These are phyloP conservation scores for Melanaphis sacchari DNA, from an alignment of 1,140 invertebrate genomes.

Conservation along the genomic window DNA sequence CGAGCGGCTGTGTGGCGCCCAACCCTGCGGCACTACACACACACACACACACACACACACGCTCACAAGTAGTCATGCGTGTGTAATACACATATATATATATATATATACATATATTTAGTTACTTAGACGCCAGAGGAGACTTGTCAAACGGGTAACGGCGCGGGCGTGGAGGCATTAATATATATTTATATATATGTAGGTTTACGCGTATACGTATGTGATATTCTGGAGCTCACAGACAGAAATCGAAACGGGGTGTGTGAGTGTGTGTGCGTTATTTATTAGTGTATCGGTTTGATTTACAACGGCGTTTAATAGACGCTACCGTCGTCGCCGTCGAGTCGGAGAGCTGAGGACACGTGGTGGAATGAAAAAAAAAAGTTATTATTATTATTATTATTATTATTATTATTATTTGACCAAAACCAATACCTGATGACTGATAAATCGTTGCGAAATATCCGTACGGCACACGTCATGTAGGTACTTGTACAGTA, in stretches of 20 bases:
- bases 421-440: background rate
- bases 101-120: background rate
- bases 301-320: slow-evolving; percentile 54
- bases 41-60: background rate
- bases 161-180: background rate
- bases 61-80: background rate
- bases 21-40: background rate
- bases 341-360: background rate
- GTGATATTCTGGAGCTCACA: background rate
- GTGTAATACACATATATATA: background rate
- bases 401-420: background rate
- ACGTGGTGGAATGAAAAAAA: background rate
- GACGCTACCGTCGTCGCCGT: slow-evolving; percentile 35
- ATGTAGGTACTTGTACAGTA: background rate
- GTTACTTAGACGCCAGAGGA: background rate
- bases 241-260: slow-evolving; percentile 12
- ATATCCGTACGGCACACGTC: background rate
- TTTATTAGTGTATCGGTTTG: slow-evolving; percentile 49
- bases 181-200: background rate
- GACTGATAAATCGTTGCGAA: background rate
- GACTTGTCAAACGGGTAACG: slow-evolving; percentile 51
- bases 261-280: slow-evolving; percentile 1
- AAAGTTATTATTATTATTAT: background rate
- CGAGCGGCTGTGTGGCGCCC: slow-evolving; percentile 44
- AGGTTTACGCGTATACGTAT: too few species aligned